Evolutionary conservation across 1,140 invertebrate species (phyloP).

Genomic region (Drosophila truncata): DNA sequence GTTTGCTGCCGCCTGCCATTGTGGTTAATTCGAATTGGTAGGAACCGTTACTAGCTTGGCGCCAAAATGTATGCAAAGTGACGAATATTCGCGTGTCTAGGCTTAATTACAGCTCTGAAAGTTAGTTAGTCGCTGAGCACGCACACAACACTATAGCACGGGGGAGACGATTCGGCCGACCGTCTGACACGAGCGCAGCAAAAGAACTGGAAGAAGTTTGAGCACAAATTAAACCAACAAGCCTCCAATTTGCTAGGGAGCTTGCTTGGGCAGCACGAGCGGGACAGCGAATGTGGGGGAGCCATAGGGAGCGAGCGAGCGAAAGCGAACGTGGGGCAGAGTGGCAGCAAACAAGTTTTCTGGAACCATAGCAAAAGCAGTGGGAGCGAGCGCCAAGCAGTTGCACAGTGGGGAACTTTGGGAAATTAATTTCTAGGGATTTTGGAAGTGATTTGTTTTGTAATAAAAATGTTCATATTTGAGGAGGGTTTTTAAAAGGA

Average conservation of each 20-base stretch:
- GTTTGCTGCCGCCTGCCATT: constrained; percentile 82
- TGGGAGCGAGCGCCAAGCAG: constrained; percentile 28
- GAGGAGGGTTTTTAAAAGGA: too few relatives aligned
- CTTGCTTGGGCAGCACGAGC: constrained; percentile 27
- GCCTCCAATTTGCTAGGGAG: constrained; percentile 48
- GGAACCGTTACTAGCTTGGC: constrained; percentile 47
- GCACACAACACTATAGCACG: constrained; percentile 33
- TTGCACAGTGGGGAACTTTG: constrained; percentile 18
- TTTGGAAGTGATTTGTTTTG: too few relatives aligned
- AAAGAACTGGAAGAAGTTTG: constrained; percentile 82
- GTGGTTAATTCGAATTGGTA: constrained; percentile 32
- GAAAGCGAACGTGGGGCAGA: constrained; percentile 3
- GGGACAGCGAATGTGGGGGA: constrained; percentile 24
- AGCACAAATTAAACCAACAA: constrained; percentile 78
- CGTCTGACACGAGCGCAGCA: constrained; percentile 72
- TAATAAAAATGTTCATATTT: not conserved
- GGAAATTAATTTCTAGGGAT: not conserved
- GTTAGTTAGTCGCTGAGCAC: constrained; percentile 39
- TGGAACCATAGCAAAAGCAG: constrained; percentile 46
- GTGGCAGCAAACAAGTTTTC: constrained; percentile 69
- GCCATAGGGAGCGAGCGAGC: constrained; percentile 5
- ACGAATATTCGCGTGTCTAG: constrained; percentile 61
- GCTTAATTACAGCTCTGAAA: constrained; percentile 60
- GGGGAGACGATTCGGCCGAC: constrained; percentile 68
- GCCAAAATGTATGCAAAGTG: constrained; percentile 72